Evolutionary conservation across 2,113 vertebrate genomes (phyloP), one percentile per base, ranked within the genome.

Genomic region (Australoheros scitulus): DNA sequence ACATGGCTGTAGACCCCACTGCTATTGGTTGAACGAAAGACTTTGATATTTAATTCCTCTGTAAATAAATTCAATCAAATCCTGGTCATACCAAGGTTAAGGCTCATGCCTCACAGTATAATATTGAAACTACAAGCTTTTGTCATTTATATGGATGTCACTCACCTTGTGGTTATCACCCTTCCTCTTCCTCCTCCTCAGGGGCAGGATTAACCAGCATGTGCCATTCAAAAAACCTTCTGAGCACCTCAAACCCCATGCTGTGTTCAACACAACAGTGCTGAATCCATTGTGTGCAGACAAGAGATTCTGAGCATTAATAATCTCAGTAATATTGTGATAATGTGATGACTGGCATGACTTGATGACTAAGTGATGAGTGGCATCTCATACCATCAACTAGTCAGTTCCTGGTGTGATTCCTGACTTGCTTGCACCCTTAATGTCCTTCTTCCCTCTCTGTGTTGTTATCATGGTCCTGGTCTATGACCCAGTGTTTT

Each of bases 1-100:
- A 34, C 52, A 29, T 34, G 74, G 13, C 32, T 68, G 20, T 55
- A 72, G 63, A 85, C 75, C 83, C 47, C 24, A 26, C 63, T 38
- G 55, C 15, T 64, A 76, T 56, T 50, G 75, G 52, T 70, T 77
- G 26, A 60, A 74, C 77, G 60, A 82, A 84, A 77, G 63, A 59
- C 50, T 75, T 80, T 77, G n/a, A 83, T 72, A 55, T 80, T 76
- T 55, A 52, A 72, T 72, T 55, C 18, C 47, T 20, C 26, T 55
- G 68, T n/a, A 72, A 55, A 55, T 55, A 72, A 34, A 72, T 72
- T 72, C 43, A 72, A 55, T 72, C 29, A 38, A 47, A 76, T 68
- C 58, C 77, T 13, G 50, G 72, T 72, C 82, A 52, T 3, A 20
- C 38, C 63, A 82, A 91, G 90, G 88, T 81, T 10, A 82, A 81